Evolutionary conservation across 2,113 vertebrate species (phyloP), one percentile per base, ranked within the genome.

Genomic region (Brachypodius melanocephalos): DNA sequence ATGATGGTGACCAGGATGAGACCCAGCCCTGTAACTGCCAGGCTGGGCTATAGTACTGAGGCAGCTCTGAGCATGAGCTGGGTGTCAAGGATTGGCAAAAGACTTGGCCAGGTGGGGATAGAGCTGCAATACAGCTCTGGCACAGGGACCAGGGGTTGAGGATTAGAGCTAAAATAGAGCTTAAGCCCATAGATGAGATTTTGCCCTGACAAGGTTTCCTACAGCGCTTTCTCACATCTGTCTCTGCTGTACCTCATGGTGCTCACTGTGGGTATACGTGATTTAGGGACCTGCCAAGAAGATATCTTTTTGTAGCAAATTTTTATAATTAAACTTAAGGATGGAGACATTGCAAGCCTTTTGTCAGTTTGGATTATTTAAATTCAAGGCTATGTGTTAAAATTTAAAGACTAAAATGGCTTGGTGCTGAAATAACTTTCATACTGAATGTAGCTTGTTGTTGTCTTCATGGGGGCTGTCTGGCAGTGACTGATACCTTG

Each of bases 371-470:
- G 40, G 5, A 26, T 55, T 89, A 29, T 18, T 63, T 73, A 80
- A 87, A 55, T 77, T 43, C 10, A 52, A 31, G 18, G 24, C 42
- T 61, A 0, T 51, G 4, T 61, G 13, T 61, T 38, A 20, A 84
- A 61, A 10, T 68, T 20, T 5, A n/a, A 25, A 32, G 29, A 19
- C 42, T 38, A 24, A 58, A 12, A 43, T 49, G 67, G 11, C 43
- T 12, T 76, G 40, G 17, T 31, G 6, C 31, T 79, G 48, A 28
- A 74, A 42, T 45, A 36, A 36, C 22, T 11, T 67, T 36, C 2
- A 3, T 8, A 1, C 5, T 31, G 48, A 32, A 14, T 0, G 0
- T 32, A 11, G 34, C 10, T 72, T n/a, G 2, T 24, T 32, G 20
- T 16, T 72, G 40, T 48, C 38, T 75, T 69, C 0, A 0, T 52